Evolutionary conservation across 2,113 vertebrate species (phyloP), one percentile per base, ranked within the genome.

Genomic region (Otus sunia): DNA sequence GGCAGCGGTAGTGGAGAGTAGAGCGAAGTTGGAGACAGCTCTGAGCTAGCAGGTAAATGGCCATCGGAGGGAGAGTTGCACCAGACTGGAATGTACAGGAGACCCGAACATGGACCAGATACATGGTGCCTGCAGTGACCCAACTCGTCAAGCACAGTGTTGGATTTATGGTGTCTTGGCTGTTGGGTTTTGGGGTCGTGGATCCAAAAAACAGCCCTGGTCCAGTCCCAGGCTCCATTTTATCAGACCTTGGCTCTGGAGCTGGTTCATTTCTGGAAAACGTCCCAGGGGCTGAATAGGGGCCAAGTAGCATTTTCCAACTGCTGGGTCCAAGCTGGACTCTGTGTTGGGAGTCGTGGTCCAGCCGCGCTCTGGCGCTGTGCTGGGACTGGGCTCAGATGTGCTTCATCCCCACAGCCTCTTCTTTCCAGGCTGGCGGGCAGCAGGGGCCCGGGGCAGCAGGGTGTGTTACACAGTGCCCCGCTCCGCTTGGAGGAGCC

Each of bases 281-380:
- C 15, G 23, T 87, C 80, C 87, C 69, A 76, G 80, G 72, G 77
- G 20, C 4, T 10, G 81, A 93, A 75, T 2, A 76, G 37, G 45
- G 74, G 75, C 95, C 93, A 97, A 93, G 69, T 74, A 94, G 92
- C 62, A 58, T 93, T 95, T 97, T 96, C 94, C 93, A 95, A 56
- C 91, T 94, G 41, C 64, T 86, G 75, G 60, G 80, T 94, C 93
- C 86, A 96, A 95, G 73, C 83, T 88, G 90, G 96, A 92, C 84
- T 78, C 86, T 81, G 50, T 49, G 39, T 6, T 82, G 77, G 39
- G 60, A 85, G 62, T 64, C 0, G 0, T 0, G 3, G 82, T 86
- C 91, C 88, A 95, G 92, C 78, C 56, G 0, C 0, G 12, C 36
- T 91, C 68, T 43, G 68, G 89, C 0, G 1, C 73, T 0, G 0